Conservation (phyloP, 2,888 invertebrate species). For the Polylopha cassiicola region DNA sequence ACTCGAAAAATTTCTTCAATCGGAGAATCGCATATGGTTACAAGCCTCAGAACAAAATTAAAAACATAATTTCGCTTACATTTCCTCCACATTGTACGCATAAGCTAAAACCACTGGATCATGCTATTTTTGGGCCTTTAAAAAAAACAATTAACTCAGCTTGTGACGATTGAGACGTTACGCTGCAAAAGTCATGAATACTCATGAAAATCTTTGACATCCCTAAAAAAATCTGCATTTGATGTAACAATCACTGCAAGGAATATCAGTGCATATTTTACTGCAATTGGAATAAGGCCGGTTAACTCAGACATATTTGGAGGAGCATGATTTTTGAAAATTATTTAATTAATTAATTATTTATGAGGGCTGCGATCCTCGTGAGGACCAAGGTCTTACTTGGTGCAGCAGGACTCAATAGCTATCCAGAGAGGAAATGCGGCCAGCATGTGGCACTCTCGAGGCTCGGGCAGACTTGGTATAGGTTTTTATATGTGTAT, state of each 20-base stretch:
- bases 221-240: slow-evolving; percentile 1
- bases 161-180: slow-evolving; percentile 34
- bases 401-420: no score
- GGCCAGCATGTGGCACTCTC: no score
- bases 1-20: no score
- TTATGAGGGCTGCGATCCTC: no score
- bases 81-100: slow-evolving; percentile 42
- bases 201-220: slow-evolving; percentile 28
- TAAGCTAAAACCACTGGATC: slow-evolving; percentile 40
- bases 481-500: no score
- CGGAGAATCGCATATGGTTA: no score
- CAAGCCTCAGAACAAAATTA: no score
- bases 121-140: slow-evolving; percentile 36
- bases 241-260: slow-evolving; percentile 4
- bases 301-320: neutral
- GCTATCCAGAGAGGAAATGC: no score
- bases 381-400: no score
- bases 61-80: slow-evolving; percentile 31
- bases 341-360: no score
- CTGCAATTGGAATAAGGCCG: slow-evolving; percentile 6
- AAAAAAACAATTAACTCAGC: slow-evolving; percentile 35
- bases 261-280: slow-evolving; percentile 4
- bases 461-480: no score
- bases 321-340: no score
- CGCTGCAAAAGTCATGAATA: slow-evolving; percentile 32